Conservation (phyloP, 2,888 invertebrate genomes). For the Coecobrya sp. region DNA sequence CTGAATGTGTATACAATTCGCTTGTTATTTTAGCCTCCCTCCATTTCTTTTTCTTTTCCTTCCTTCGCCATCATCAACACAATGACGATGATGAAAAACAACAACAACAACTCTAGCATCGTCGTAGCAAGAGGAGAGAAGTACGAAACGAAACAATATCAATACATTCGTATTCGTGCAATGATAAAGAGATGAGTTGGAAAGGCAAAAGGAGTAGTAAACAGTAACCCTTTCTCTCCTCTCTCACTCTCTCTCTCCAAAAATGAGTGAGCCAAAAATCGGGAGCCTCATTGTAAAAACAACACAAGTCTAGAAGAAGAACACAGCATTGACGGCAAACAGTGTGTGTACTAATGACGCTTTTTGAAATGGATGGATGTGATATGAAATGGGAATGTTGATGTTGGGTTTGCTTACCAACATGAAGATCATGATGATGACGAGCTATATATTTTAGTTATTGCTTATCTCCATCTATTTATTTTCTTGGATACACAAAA, state of each 20-base stretch:
- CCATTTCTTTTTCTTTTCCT: slow-evolving; percentile 68
- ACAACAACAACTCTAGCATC: slow-evolving; percentile 59
- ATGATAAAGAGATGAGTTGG: not conserved
- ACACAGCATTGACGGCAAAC: slow-evolving; percentile 42
- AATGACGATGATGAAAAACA: slow-evolving; percentile 31
- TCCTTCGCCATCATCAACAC: slow-evolving; percentile 42
- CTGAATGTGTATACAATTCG: slow-evolving; percentile 36
- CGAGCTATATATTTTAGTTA: slow-evolving; percentile 9
- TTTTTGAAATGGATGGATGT: slow-evolving; percentile 56
- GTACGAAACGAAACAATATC: not conserved
- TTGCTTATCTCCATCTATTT: slow-evolving; percentile 42
- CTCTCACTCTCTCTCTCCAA: slow-evolving; percentile 22
- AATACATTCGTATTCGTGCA: not conserved
- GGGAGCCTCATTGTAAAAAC: slow-evolving; percentile 73
- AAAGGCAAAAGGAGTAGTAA: not conserved
- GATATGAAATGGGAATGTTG: slow-evolving; percentile 47
- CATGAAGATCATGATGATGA: slow-evolving; percentile 35
- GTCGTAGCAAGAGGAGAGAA: not conserved
- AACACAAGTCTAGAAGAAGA: slow-evolving; percentile 69
- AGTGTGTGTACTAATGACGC: slow-evolving; percentile 45
- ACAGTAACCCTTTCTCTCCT: slow-evolving; percentile 56
- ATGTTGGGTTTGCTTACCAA: slow-evolving; percentile 11
- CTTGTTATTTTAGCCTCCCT: slow-evolving; percentile 81
- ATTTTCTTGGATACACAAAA: slow-evolving; percentile 38
- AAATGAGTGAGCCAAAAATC: slow-evolving; percentile 49